Base-by-base conservation (phyloP, 53 echinoderm and acorn worm species). In the Hippasteria phrygiana region DNA sequence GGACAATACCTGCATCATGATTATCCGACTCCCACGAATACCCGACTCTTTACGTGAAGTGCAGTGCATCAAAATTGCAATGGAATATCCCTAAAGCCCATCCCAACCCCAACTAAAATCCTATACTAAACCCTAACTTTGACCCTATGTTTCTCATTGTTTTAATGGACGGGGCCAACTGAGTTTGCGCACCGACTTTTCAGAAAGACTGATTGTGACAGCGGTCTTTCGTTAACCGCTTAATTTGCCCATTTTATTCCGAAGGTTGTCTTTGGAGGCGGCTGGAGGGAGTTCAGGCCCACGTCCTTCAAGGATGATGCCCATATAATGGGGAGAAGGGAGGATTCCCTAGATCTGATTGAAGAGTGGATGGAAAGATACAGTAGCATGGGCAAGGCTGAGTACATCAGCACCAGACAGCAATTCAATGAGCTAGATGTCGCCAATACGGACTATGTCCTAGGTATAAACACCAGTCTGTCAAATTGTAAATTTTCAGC, bases 181-280 rank as follows among this genome's bases (percentile, higher is more conserved):
- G 14, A 48, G 14, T 48, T 70, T 70, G 35, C 35, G 18, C 3
- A 67, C 33, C 16, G 28, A 14, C 8, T 14, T 48, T 48, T 48
- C 48, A 48, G 48, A 14, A 48, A 48, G 48, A 14, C 14, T 10
- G 8, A 14, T 48, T 48, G 48, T 48, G 48, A 48, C 48, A 48
- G 48, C 48, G 14, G 48, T 48, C 14, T 48, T 48, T 48, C 3
- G 67, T 32, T 7, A 11, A 67, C 12, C 7, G 51, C 32, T 31
- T 20, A 22, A 9, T 1, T n/a, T 28, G 55, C 27, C 12, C 17
- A 27, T 33, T 71, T 28, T 45, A 62, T 0, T 10, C 2, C 14
- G 28, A 22, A 94, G 94, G 94, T 94, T 32, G 91, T 74, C 0
- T 47, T 92, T 1, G 94, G 91, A n/a, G 92, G 91, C 31, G 94